Evolutionary conservation across 2,113 vertebrate species (phyloP), one percentile per base, ranked within the genome.

Genomic region (Pseudorectes ferrugineus): DNA sequence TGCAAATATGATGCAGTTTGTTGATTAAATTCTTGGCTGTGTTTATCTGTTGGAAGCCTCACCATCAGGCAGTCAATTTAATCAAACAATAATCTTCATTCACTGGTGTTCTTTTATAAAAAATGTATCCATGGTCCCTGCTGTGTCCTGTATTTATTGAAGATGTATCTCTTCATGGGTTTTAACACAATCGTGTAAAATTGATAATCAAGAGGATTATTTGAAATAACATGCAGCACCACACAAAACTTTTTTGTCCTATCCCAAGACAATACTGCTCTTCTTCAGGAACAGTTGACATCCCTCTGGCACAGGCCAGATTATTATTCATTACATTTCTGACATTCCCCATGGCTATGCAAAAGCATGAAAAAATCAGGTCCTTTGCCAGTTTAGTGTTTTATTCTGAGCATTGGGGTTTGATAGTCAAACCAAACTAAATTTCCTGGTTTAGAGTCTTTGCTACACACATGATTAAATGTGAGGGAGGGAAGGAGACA

Each of bases 11-110:
- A 96, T 95, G 83, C 61, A 94, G 88, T 88, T 97, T 97, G 92
- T 95, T 96, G 93, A 97, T 97, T 97, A 94, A 95, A 95, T 95
- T 82, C 84, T 94, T 97, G 90, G 66, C 86, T 93, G 68, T 80
- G 40, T 95, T 95, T 94, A 87, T 97, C 93, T 90, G 72, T 89
- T 91, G 93, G 88, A 96, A 90, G 38, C 63, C 57, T 89, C 40
- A 91, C 46, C 85, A 93, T 82, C 63, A 93, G 72, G 38, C 89
- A 94, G 78, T 82, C 81, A 89, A 85, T 94, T 96, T 95, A 97
- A 96, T 97, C 93, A 96, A 93, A 95, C 51, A 93, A 84, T 96
- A 96, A 96, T 93, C 90, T 95, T 91, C 70, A 93, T 70, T 95
- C 70, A 95, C 55, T 78, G 45, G 45, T 82, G 88, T 71, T 92